phyloP scores from a whole-genome alignment of 2,797 vertebrate species.

The Xiphophorus birchmanni region DNA sequence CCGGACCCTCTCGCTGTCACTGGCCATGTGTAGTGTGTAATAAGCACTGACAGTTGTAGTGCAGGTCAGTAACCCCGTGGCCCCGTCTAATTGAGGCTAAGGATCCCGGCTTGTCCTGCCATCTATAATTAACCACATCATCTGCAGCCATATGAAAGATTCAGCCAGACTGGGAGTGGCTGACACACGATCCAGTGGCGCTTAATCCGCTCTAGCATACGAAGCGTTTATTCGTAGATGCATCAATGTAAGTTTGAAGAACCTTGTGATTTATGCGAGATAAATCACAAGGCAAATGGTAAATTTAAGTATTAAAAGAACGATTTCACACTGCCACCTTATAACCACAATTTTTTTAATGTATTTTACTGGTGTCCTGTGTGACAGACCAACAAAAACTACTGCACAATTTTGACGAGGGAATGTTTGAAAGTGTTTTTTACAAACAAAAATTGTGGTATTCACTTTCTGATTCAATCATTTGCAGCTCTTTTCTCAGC shows the following conservation, averaged over 20 bases:
- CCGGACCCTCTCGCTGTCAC: constrained; percentile 70
- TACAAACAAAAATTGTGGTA: background rate
- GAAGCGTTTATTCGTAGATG: constrained; percentile 44
- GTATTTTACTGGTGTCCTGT: background rate
- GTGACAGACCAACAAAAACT: background rate
- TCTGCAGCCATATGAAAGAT: constrained; percentile 84
- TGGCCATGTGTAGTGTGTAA: constrained; percentile 80
- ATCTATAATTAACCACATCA: constrained; percentile 82
- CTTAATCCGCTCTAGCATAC: constrained; percentile 44
- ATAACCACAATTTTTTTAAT: background rate
- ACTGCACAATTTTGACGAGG: background rate
- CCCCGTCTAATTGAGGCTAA: constrained; percentile 82
- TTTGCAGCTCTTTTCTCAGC: background rate
- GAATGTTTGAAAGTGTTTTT: background rate
- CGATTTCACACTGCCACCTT: background rate
- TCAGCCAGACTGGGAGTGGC: constrained; percentile 82
- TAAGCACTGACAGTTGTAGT: constrained; percentile 76
- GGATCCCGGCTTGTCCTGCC: constrained; percentile 80
- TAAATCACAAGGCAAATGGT: background rate
- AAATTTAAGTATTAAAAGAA: background rate
- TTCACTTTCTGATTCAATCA: background rate
- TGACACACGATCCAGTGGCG: constrained; percentile 71
- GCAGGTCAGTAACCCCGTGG: constrained; percentile 78
- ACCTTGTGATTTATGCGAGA: constrained; percentile 18
- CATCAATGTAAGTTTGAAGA: constrained; percentile 10